Conservation (phyloP, 2,888 invertebrate species). For the Punctoribates punctum region DNA sequence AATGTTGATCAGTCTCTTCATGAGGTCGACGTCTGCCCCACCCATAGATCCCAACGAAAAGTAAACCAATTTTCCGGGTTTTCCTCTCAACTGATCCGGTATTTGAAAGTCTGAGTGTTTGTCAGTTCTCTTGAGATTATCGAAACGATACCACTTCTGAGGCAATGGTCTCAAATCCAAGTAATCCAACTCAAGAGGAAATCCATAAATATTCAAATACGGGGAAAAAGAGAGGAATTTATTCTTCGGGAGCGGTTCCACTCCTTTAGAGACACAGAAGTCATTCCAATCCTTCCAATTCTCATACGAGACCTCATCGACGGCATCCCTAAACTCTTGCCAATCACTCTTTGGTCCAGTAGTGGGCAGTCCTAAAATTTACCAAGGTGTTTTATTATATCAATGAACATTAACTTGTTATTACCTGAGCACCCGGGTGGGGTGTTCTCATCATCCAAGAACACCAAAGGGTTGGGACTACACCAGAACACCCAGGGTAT, state of each 20-base stretch:
- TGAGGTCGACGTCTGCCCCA: conserved; percentile 31
- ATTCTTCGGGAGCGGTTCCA: too few species aligned
- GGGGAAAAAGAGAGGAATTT: neutral
- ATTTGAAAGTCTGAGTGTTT: neutral
- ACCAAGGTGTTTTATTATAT: too few species aligned
- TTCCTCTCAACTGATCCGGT: conserved; percentile 12
- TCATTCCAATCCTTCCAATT: too few species aligned
- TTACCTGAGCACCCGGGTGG: too few species aligned
- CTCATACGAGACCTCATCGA: too few species aligned
- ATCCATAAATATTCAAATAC: conserved; percentile 19
- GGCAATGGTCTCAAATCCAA: neutral
- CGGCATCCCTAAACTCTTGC: too few species aligned
- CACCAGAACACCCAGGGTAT: too few species aligned
- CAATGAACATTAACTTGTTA: too few species aligned
- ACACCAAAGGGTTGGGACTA: too few species aligned
- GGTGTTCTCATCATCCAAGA: too few species aligned
- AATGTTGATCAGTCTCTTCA: conserved; percentile 32
- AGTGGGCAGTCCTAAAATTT: neutral
- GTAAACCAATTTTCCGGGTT: conserved; percentile 38
- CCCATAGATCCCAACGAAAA: conserved; percentile 40
- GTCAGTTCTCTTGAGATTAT: neutral
- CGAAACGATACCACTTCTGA: neutral
- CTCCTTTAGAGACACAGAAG: neutral
- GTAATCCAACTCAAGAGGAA: conserved; percentile 24
- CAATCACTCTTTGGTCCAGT: too few species aligned